Base-by-base conservation (phyloP, 2,113 vertebrate species). In the Bucco capensis region DNA sequence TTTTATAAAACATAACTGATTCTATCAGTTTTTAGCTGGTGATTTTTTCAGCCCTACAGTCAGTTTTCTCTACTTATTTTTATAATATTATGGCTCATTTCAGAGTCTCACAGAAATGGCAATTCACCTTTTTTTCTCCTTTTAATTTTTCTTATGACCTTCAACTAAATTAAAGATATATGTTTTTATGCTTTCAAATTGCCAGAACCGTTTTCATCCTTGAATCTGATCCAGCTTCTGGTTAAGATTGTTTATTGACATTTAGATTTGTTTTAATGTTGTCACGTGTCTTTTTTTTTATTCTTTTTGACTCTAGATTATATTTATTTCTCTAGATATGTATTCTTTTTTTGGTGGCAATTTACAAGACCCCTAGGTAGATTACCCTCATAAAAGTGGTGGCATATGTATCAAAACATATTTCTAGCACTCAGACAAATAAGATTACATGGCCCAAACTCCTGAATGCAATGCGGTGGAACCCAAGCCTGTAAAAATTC, bases 241-340 rank as follows among this genome's bases (percentile, higher is more conserved):
- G 64, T 66, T 85, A 65, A 87, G 53, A 42, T 35, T 67, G 14
- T 60, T 85, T 84, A 49, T 92, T 83, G 42, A 79, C 51, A 89
- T 89, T 92, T 75, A 87, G 30, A 62, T 85, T 75, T 92, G 67
- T 89, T 92, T 90, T 70, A 57, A 62, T 71, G 49, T 21, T 83
- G 73, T 37, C 25, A 19, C 4, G n/a, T 6, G 40, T 72, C 5
- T 80, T 79, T 86, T 49, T 70, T 88, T 91, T 87, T 72, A 9
- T 25, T 77, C 23, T 74, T 91, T 76, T 91, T 76, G n/a, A 65
- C 14, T 60, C 51, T 65, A 71, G 58, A 70, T 87, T 47, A 14
- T 81, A 78, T 89, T 81, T 81, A 44, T 95, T 92, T 77, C 19
- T 56, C 25, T 76, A 61, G 14, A 27, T 64, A 58, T 10, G 7